A percentile compares a stretch with the other conserved stretches of the same genome.
Evolutionary conservation across 2,113 vertebrate species (phyloP).

Genomic region (Clarias gariepinus): DNA sequence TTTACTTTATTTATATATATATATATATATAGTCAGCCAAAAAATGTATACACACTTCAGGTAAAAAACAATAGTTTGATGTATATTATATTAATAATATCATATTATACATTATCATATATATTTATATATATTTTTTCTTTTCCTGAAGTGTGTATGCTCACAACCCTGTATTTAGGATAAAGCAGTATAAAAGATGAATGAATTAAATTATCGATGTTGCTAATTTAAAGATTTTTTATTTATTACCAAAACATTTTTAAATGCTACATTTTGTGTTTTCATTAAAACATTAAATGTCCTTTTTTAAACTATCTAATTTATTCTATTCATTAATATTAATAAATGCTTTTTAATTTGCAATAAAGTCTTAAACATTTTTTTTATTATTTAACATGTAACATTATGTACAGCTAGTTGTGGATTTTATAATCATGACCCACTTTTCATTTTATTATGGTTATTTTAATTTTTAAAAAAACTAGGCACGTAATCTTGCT

Average conservation of each 20-base stretch:
- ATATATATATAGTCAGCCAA: too few relatives aligned
- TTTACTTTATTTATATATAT: too few relatives aligned
- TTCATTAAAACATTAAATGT: background rate
- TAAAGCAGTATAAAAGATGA: too few relatives aligned
- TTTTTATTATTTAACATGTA: background rate
- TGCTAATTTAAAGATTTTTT: background rate
- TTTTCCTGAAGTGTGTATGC: too few relatives aligned
- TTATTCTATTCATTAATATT: background rate
- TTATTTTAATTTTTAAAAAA: background rate
- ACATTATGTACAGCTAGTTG: background rate
- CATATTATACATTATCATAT: too few relatives aligned
- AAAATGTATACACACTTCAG: too few relatives aligned
- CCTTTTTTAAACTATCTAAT: background rate
- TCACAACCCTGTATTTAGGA: too few relatives aligned
- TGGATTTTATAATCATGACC: background rate
- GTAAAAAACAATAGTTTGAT: too few relatives aligned
- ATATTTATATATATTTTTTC: too few relatives aligned
- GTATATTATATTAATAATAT: too few relatives aligned
- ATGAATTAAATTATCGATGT: too few relatives aligned
- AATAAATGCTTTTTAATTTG: background rate
- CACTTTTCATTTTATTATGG: background rate
- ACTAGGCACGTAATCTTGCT: background rate
- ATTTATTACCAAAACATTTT: too few relatives aligned
- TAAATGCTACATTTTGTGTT: background rate
- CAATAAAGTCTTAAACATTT: background rate